Evolutionary conservation across 2,888 invertebrate species (phyloP).

Genomic region (Dorcus hopei): DNA sequence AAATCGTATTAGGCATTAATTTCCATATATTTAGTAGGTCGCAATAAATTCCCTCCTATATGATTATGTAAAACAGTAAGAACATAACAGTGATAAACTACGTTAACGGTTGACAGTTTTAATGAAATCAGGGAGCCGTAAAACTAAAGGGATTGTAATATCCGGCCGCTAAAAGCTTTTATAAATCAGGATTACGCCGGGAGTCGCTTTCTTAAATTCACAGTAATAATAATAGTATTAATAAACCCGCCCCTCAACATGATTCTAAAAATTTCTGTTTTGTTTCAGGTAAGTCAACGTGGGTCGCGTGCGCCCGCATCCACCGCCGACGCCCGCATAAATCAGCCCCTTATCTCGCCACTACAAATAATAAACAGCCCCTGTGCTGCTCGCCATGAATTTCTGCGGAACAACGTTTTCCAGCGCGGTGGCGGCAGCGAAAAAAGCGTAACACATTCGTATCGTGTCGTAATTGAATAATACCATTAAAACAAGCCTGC

Average conservation of each 20-base stretch:
- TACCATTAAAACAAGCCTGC: conserved; percentile 42
- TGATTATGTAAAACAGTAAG: conserved; percentile 26
- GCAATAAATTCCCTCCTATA: conserved; percentile 23
- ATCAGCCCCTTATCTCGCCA: conserved; percentile 14
- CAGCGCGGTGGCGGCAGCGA: not conserved
- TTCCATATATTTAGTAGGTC: conserved; percentile 23
- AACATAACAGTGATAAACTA: conserved; percentile 21
- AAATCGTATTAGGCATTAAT: conserved; percentile 22
- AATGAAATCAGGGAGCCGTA: conserved; percentile 26
- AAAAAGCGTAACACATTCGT: conserved; percentile 35
- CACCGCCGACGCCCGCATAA: conserved; percentile 14
- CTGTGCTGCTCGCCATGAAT: conserved; percentile 21
- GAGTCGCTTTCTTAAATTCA: not conserved
- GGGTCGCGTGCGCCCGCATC: conserved; percentile 34
- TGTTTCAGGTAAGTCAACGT: conserved; percentile 30
- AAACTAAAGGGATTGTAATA: conserved; percentile 16
- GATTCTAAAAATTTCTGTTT: conserved; percentile 18
- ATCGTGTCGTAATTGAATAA: conserved; percentile 45
- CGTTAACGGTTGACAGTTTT: conserved; percentile 24
- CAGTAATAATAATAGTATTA: too few species aligned
- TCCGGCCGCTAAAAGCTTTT: conserved; percentile 10
- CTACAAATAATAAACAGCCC: conserved; percentile 27
- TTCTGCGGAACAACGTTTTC: conserved; percentile 27
- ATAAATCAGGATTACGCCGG: not conserved
- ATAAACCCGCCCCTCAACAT: too few species aligned